Conservation (phyloP, 2,797 vertebrate species). For the Mus minutoides region DNA sequence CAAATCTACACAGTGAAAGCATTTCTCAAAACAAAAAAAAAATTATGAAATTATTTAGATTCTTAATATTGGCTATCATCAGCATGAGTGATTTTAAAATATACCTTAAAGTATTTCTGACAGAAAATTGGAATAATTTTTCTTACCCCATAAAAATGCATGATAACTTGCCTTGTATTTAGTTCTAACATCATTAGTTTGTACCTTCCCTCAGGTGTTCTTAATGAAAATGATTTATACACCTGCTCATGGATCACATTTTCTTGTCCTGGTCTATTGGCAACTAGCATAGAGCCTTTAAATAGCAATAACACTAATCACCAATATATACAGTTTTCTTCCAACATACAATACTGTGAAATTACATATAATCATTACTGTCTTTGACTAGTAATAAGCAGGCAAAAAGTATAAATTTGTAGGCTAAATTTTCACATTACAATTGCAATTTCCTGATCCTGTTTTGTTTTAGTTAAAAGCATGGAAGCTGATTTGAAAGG, state of each 20-base stretch:
- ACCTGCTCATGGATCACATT: neutral
- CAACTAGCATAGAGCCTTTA: neutral
- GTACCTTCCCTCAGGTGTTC: neutral
- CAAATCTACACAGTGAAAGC: neutral
- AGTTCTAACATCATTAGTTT: neutral
- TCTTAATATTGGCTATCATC: neutral
- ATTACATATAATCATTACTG: neutral
- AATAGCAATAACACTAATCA: neutral
- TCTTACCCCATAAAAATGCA: neutral
- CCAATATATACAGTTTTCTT: neutral
- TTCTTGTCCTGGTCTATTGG: neutral
- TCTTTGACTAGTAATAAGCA: neutral
- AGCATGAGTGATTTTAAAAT: neutral
- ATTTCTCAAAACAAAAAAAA: neutral
- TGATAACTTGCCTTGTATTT: neutral
- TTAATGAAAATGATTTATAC: neutral
- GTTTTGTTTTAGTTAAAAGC: neutral
- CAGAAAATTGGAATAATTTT: neutral
- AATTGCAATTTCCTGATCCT: neutral
- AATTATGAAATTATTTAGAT: constrained; percentile 21
- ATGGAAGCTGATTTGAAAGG: neutral
- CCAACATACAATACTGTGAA: neutral
- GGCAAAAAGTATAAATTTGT: neutral
- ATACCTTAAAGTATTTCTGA: neutral
- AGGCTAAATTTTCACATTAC: neutral